These are phyloP conservation scores for Crematogaster levior DNA, from an alignment of 2,888 invertebrate species.

Conservation along the genomic window DNA sequence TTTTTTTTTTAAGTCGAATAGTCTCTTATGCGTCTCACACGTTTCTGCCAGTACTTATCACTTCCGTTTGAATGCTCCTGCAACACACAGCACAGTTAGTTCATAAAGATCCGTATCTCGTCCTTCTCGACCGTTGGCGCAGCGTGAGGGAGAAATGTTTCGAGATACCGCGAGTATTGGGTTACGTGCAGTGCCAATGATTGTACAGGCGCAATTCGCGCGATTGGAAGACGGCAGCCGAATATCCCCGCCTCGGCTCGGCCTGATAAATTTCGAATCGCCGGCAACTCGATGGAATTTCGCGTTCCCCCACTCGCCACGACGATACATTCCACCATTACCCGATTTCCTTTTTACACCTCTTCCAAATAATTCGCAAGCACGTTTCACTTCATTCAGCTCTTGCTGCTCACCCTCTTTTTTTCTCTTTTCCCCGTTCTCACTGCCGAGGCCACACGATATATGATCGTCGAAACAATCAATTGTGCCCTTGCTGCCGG, in stretches of 20 bases:
- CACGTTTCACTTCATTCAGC: neutral
- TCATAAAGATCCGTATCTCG: neutral
- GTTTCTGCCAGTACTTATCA: neutral
- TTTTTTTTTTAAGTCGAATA: neutral
- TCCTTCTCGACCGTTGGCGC: neutral
- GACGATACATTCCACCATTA: neutral
- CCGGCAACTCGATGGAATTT: neutral
- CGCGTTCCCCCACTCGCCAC: neutral
- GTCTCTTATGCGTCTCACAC: too few relatives aligned
- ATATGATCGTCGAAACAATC: neutral
- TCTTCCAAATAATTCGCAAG: neutral
- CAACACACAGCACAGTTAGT: conserved; percentile 39
- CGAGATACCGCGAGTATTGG: conserved; percentile 22
- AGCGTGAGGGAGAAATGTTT: neutral
- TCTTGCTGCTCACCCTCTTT: neutral
- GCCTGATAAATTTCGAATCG: neutral
- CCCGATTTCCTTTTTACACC: neutral
- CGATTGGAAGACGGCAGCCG: conserved; percentile 10
- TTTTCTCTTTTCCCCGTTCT: neutral
- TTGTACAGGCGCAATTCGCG: conserved; percentile 28
- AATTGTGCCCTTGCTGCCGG: conserved; percentile 24
- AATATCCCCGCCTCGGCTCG: too few relatives aligned
- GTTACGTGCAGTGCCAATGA: conserved; percentile 21
- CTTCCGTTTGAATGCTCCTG: neutral
- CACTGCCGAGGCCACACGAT: neutral